Percentiles rank a stretch among this genome's conserved stretches.
Conservation (phyloP, 2,888 invertebrate species). For the Philonicus albiceps region DNA sequence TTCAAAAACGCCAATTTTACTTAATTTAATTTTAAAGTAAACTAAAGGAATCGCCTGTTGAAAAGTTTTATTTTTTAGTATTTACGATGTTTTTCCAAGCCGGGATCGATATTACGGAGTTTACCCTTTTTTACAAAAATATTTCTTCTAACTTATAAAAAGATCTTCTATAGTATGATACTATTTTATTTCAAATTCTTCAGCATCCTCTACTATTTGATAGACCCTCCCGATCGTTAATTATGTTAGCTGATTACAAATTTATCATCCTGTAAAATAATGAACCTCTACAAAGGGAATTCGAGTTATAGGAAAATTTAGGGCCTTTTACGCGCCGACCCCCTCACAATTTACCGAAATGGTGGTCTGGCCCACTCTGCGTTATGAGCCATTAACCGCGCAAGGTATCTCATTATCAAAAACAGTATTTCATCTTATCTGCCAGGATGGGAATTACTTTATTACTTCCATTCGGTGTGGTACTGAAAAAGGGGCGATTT, state of each 20-base stretch:
- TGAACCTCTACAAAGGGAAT: not conserved
- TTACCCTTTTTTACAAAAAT: no score
- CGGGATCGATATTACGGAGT: no score
- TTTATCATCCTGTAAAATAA: not conserved
- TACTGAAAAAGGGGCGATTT: not conserved
- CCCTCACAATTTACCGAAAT: not conserved
- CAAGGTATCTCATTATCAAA: slow-evolving; percentile 39
- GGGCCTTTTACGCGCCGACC: not conserved
- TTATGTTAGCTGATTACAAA: not conserved
- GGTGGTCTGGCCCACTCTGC: not conserved
- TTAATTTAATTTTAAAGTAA: no score
- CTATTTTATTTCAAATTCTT: not conserved
- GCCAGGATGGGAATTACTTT: slow-evolving; percentile 38
- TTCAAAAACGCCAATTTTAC: no score
- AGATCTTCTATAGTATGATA: not conserved
- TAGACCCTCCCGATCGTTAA: not conserved
- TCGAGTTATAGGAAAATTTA: not conserved
- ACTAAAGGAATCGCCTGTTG: no score
- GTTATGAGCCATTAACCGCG: slow-evolving; percentile 18
- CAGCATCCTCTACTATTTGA: not conserved
- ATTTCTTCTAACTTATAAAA: not conserved
- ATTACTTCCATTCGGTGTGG: slow-evolving; percentile 30
- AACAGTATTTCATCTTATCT: slow-evolving; percentile 37
- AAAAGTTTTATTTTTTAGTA: no score
- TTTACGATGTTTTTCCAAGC: no score